Conservation (phyloP, 2,113 vertebrate genomes). For the Nothoprocta perdicaria region DNA sequence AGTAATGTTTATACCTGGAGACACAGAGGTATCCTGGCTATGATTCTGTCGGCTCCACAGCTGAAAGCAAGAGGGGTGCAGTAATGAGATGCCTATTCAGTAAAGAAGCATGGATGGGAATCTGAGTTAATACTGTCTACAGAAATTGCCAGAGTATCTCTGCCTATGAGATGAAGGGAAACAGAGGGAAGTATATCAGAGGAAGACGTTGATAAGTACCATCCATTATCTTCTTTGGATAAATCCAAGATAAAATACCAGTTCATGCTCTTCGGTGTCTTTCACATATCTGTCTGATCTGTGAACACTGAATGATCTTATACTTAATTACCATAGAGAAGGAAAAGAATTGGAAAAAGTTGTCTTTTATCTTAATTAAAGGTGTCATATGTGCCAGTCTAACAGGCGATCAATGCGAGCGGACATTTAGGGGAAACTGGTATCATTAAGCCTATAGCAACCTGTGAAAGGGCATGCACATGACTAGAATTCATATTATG, state of each 20-base stretch:
- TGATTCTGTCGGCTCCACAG: neutral
- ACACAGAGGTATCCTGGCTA: neutral
- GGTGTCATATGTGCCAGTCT: neutral
- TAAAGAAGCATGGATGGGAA: neutral
- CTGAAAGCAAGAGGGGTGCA: neutral
- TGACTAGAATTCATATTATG: constrained; percentile 22
- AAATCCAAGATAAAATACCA: neutral
- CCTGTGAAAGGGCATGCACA: neutral
- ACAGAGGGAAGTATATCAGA: neutral
- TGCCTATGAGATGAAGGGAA: neutral
- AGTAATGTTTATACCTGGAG: neutral
- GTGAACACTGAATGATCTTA: neutral
- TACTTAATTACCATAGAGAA: neutral
- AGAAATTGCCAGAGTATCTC: neutral
- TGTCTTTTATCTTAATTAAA: constrained; percentile 30
- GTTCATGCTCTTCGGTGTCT: neutral
- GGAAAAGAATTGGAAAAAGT: neutral
- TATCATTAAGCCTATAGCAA: neutral
- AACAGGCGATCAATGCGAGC: constrained; percentile 33
- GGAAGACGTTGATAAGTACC: neutral
- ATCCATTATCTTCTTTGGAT: neutral
- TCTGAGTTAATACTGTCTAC: neutral
- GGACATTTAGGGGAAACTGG: neutral
- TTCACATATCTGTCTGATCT: neutral
- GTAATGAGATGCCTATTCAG: neutral